phyloP scores from a whole-genome alignment of 2,113 vertebrate genomes.

The Crotalus helleri region DNA sequence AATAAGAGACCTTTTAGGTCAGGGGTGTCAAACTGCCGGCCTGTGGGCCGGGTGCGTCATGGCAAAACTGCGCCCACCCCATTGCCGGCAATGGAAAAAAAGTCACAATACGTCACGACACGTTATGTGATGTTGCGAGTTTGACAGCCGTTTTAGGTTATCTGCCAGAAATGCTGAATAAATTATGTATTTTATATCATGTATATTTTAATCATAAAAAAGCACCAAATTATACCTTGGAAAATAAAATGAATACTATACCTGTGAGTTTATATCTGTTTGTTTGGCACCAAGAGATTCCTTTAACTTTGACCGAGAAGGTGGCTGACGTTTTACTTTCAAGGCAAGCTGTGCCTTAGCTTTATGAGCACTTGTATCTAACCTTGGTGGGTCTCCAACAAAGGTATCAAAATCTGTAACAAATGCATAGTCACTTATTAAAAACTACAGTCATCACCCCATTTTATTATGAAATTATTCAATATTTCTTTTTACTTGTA shows the following conservation, averaged over 20 bases:
- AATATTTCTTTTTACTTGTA: not conserved
- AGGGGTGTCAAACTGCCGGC: too few species aligned
- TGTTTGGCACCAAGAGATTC: slow-evolving; percentile 66
- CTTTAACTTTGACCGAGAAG: slow-evolving; percentile 83
- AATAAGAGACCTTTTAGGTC: not conserved
- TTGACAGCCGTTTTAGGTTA: not conserved
- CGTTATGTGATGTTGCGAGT: too few species aligned
- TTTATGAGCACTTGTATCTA: slow-evolving; percentile 87
- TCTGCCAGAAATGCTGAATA: not conserved
- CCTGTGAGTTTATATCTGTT: slow-evolving; percentile 52
- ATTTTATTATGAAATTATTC: not conserved
- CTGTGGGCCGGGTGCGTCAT: too few species aligned
- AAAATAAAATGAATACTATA: slow-evolving; percentile 5
- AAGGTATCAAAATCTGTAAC: slow-evolving; percentile 77
- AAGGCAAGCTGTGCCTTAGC: slow-evolving; percentile 84
- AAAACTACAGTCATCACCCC: not conserved
- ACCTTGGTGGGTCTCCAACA: slow-evolving; percentile 80
- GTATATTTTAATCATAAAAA: not conserved
- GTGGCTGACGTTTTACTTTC: slow-evolving; percentile 84
- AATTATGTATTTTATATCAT: not conserved
- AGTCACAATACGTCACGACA: too few species aligned
- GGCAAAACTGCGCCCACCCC: too few species aligned
- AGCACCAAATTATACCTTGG: not conserved
- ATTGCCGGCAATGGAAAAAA: too few species aligned
- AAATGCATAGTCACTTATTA: not conserved